A percentile compares a stretch with the other conserved stretches of the same genome.
phyloP scores from a whole-genome alignment of 2,797 vertebrate genomes.

The Mormyrus hasselquistii region DNA sequence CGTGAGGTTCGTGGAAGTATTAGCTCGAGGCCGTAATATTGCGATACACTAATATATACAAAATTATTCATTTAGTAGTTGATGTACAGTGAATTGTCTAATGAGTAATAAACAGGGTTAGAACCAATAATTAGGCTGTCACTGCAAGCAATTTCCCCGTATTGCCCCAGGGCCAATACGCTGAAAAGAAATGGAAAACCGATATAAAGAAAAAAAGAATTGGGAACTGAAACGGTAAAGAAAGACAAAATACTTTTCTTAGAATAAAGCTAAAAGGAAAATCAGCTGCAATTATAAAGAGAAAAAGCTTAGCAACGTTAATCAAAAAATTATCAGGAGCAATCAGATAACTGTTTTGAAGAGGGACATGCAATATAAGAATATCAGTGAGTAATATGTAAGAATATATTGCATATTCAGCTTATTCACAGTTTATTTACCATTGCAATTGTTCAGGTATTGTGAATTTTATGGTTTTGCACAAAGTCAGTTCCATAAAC shows the following conservation, averaged over 20 bases:
- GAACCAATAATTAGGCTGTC: conserved; percentile 76
- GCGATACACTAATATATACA: conserved; percentile 72
- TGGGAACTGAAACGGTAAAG: conserved; percentile 17
- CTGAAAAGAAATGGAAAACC: conserved; percentile 32
- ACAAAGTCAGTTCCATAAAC: background rate
- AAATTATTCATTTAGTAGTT: conserved; percentile 78
- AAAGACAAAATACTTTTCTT: conserved; percentile 1
- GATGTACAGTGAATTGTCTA: conserved; percentile 75
- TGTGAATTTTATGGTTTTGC: background rate
- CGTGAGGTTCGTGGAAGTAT: conserved; percentile 60
- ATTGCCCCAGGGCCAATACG: conserved; percentile 54
- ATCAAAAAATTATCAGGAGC: background rate
- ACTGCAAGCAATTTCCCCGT: conserved; percentile 66
- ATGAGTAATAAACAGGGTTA: conserved; percentile 72
- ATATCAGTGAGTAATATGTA: background rate
- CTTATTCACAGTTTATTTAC: background rate
- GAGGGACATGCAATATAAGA: background rate
- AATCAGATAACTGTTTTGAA: background rate
- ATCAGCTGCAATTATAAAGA: background rate
- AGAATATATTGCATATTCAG: background rate
- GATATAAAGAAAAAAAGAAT: conserved; percentile 39
- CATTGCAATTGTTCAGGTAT: background rate
- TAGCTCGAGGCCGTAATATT: conserved; percentile 70
- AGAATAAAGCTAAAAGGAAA: background rate
- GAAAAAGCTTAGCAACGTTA: background rate